Conservation (phyloP, 1,140 invertebrate species). For the Drosophila yakuba region DNA sequence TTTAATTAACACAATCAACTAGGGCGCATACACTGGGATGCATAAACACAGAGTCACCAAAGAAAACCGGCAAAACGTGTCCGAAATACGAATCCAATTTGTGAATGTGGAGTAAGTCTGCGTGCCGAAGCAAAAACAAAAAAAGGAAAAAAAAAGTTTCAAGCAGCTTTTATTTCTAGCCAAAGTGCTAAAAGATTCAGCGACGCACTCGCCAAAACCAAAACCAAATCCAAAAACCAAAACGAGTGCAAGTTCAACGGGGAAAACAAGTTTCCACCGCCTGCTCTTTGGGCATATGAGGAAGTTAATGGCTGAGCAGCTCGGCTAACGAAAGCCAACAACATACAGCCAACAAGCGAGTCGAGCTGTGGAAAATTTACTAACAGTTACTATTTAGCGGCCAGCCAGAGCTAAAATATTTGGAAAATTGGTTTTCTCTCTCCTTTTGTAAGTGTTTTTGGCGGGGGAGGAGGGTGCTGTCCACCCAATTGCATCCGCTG, state of each 20-base stretch:
- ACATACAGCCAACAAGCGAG: slow-evolving; percentile 12
- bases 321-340: slow-evolving; percentile 33
- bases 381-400: slow-evolving; percentile 79
- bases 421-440: slow-evolving; percentile 68
- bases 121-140: slow-evolving; percentile 56
- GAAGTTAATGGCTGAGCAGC: slow-evolving; percentile 73
- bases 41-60: slow-evolving; percentile 1
- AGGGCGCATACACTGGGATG: slow-evolving; percentile 39
- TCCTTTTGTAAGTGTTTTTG: not conserved
- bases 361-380: slow-evolving; percentile 63
- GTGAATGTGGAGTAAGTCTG: slow-evolving; percentile 68
- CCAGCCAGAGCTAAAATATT: slow-evolving; percentile 55
- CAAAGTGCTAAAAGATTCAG: slow-evolving; percentile 62
- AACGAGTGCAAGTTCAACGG: slow-evolving; percentile 80
- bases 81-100: slow-evolving; percentile 49
- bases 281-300: slow-evolving; percentile 55
- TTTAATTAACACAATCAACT: slow-evolving; percentile 80
- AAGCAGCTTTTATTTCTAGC: slow-evolving; percentile 64
- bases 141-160: slow-evolving; percentile 31
- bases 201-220: slow-evolving; percentile 39
- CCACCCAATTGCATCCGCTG: slow-evolving; percentile 38
- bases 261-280: slow-evolving; percentile 68
- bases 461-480: slow-evolving; percentile 8
- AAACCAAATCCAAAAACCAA: slow-evolving; percentile 49
- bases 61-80: slow-evolving; percentile 77